Evolutionary conservation across 1,140 invertebrate species (phyloP).

Genomic region (Phocides pigmalion): DNA sequence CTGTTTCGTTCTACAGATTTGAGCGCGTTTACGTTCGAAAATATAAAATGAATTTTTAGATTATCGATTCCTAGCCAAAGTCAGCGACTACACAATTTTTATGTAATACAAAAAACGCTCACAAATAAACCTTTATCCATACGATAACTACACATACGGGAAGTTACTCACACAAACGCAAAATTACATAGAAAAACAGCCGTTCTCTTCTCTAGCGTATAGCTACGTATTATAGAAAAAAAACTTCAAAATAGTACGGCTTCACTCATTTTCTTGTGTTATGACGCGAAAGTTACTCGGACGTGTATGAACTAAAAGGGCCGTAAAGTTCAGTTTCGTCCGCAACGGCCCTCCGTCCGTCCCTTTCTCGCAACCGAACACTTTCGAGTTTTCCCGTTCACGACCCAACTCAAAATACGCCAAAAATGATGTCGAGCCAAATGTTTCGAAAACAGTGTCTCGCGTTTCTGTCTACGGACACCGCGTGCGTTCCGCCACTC

Average conservation of each 20-base stretch:
- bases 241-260: slow-evolving; percentile 82
- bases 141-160: slow-evolving; percentile 74
- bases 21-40: slow-evolving; percentile 44
- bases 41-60: slow-evolving; percentile 78
- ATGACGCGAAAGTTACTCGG: slow-evolving; percentile 58
- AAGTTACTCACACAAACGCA: slow-evolving; percentile 69
- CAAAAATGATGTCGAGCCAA: slow-evolving; percentile 81
- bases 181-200: slow-evolving; percentile 78
- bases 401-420: slow-evolving; percentile 82
- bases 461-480: slow-evolving; percentile 69
- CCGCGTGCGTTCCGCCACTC: slow-evolving; percentile 64
- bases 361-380: slow-evolving; percentile 72
- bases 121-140: slow-evolving; percentile 55
- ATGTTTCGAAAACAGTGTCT: slow-evolving; percentile 81
- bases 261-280: slow-evolving; percentile 59
- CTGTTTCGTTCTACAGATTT: too few relatives aligned
- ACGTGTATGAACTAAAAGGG: slow-evolving; percentile 55
- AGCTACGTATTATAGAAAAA: slow-evolving; percentile 68
- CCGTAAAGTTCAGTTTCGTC: slow-evolving; percentile 65
- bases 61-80: slow-evolving; percentile 72
- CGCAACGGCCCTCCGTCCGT: slow-evolving; percentile 44
- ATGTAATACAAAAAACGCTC: slow-evolving; percentile 72
- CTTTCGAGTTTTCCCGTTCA: slow-evolving; percentile 82
- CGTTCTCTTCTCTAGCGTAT: slow-evolving; percentile 71
- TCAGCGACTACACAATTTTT: slow-evolving; percentile 71